Base-by-base conservation (phyloP, 1,140 invertebrate genomes). In the Heliconius hewitsoni region DNA sequence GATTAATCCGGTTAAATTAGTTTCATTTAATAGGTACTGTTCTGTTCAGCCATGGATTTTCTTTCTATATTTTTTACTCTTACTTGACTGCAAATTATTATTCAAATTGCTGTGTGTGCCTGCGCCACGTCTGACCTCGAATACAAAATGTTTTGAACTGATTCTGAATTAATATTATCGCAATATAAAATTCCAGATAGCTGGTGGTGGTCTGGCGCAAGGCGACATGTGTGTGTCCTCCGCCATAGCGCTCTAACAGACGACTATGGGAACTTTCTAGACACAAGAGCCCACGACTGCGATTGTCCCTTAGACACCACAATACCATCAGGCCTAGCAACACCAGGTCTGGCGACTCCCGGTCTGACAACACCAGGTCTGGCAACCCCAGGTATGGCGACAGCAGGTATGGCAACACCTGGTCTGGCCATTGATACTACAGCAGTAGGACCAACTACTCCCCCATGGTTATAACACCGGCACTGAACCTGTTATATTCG, bases 181-280 rank as follows among this genome's bases (percentile, higher is more conserved):
- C 2, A 23, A 23, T 71, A 37, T 18, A 71, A 30, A 34, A 71
- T 79, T 72, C 5, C 82, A 91, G 90, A 91, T 78, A 85, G 87
- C 0, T 85, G 84, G 85, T 88, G 86, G 89, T 83, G 89, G 83
- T 82, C 84, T 8, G 87, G 85, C 73, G 85, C 78, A 34, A 81
- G 88, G 76, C 89, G 91, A 27, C 92, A 93, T 85, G 87, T 90
- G 79, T 94, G 94, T 86, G 90, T 88, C n/a, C 85, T 89, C 52
- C 87, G 89, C 2, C 93, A 94, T 86, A 88, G 86, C 79, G 90
- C 91, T 76, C 91, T 94, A 76, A 95, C 5, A 6, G 94, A 95
- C 89, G 94, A 95, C 89, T 95, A 52, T 87, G 94, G 94, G 66
- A 95, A 95, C 89, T 95, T 94, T 86, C 91, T 93, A 34, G 92